phyloP scores from a whole-genome alignment of 2,888 invertebrate species.

The Chloroclystis v-ata region DNA sequence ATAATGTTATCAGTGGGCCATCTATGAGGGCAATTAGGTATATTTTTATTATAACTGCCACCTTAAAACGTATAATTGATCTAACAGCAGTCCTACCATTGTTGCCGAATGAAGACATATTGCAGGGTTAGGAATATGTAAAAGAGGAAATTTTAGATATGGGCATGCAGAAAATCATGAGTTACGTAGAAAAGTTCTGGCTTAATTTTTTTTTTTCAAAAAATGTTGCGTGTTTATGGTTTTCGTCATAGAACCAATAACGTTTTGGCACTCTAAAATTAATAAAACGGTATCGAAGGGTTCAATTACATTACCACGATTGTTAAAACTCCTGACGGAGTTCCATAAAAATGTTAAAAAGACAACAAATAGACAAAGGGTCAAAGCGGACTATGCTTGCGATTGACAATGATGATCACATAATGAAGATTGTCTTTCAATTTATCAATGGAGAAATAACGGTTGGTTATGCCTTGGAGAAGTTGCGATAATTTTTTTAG shows the following conservation, averaged over 20 bases:
- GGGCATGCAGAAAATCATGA: not conserved
- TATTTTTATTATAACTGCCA: too few species aligned
- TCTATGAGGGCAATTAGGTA: too few species aligned
- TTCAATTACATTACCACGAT: not conserved
- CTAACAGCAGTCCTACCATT: constrained; percentile 8
- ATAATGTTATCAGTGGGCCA: too few species aligned
- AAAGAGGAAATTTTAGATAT: not conserved
- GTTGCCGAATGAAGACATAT: constrained; percentile 8
- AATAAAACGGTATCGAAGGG: not conserved
- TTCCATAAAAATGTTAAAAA: constrained; percentile 8
- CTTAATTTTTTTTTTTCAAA: not conserved
- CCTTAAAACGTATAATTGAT: constrained; percentile 2
- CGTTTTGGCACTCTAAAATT: constrained; percentile 1
- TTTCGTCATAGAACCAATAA: not conserved
- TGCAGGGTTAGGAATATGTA: not conserved
- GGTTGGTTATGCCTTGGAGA: too few species aligned
- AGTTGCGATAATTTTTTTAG: too few species aligned
- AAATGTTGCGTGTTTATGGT: not conserved
- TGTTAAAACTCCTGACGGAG: not conserved
- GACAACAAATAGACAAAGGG: constrained; percentile 1
- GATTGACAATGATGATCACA: too few species aligned
- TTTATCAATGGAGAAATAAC: too few species aligned
- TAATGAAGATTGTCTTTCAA: too few species aligned
- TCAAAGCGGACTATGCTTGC: too few species aligned
- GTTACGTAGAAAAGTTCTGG: not conserved